Percentiles rank a stretch among this genome's conserved stretches.
Conservation (phyloP, 2,888 invertebrate species). For the Orthosia gracilis region DNA sequence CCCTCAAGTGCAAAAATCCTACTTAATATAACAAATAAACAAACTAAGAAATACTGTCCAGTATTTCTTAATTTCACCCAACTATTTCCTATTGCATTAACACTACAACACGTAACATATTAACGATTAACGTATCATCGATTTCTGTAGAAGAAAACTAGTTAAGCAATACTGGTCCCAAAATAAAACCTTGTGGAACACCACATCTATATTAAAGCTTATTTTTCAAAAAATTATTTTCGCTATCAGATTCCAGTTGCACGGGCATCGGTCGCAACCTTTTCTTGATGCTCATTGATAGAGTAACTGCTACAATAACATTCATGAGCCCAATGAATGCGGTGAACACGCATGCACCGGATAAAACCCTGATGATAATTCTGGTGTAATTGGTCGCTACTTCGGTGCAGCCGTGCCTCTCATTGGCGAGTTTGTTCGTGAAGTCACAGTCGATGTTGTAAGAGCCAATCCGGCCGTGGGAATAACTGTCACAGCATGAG, state of each 20-base stretch:
- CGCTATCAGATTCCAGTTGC: conserved; percentile 82
- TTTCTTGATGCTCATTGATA: conserved; percentile 75
- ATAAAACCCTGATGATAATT: conserved; percentile 79
- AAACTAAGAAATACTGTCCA: conserved; percentile 58
- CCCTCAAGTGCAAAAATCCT: conserved; percentile 44
- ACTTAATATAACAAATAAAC: conserved; percentile 57
- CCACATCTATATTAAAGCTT: conserved; percentile 18
- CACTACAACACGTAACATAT: conserved; percentile 57
- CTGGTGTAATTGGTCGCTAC: conserved; percentile 83
- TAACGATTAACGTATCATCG: conserved; percentile 53
- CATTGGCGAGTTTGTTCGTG: conserved; percentile 86
- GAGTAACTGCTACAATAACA: conserved; percentile 73
- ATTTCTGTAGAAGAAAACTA: conserved; percentile 63
- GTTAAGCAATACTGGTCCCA: conserved; percentile 36
- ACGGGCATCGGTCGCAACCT: conserved; percentile 71
- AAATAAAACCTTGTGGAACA: conserved; percentile 47
- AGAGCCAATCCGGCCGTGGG: conserved; percentile 84
- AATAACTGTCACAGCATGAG: conserved; percentile 86
- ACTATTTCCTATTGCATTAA: conserved; percentile 44
- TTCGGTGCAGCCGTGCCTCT: conserved; percentile 83
- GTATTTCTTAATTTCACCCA: too few species aligned
- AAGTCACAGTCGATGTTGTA: conserved; percentile 83
- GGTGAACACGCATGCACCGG: conserved; percentile 78
- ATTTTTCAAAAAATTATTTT: conserved; percentile 81
- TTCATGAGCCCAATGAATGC: conserved; percentile 79